Evolutionary conservation across 2,888 invertebrate species (phyloP).

Genomic region (Rutpela maculata): DNA sequence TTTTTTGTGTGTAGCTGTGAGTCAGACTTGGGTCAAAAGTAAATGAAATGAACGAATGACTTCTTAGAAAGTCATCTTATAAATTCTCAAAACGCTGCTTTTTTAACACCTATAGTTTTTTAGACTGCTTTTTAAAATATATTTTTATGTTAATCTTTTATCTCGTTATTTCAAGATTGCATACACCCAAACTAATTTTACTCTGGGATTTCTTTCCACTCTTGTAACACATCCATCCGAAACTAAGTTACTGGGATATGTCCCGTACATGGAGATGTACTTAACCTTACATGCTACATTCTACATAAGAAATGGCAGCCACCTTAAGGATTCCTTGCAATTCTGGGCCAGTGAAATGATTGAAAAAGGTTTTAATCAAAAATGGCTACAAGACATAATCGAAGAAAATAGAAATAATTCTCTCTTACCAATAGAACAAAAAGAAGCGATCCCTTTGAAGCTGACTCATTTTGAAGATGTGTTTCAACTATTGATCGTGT

Average conservation of each 20-base stretch:
- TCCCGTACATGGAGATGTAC: background rate
- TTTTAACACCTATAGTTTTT: too few species aligned
- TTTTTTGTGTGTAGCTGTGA: too few species aligned
- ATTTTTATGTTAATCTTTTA: too few species aligned
- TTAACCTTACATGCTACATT: conserved; percentile 52
- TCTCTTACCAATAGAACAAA: conserved; percentile 29
- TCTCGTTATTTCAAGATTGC: conserved; percentile 31
- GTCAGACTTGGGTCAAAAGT: too few species aligned
- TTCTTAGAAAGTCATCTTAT: too few species aligned
- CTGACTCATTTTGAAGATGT: conserved; percentile 57
- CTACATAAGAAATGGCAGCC: conserved; percentile 50
- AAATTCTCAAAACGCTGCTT: too few species aligned
- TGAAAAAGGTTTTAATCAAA: conserved; percentile 55
- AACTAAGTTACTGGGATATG: conserved; percentile 28
- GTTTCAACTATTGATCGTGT: conserved; percentile 49
- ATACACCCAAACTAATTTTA: conserved; percentile 18
- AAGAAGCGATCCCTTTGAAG: conserved; percentile 42
- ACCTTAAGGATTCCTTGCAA: conserved; percentile 49
- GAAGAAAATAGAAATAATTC: conserved; percentile 37
- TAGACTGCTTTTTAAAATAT: too few species aligned
- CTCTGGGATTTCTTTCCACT: conserved; percentile 31
- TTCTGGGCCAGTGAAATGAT: conserved; percentile 57
- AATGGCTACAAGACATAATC: conserved; percentile 56
- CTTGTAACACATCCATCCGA: conserved; percentile 31
- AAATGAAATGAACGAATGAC: too few species aligned